phyloP scores from a whole-genome alignment of 1,140 invertebrate genomes.

The Drosophila biarmipes region DNA sequence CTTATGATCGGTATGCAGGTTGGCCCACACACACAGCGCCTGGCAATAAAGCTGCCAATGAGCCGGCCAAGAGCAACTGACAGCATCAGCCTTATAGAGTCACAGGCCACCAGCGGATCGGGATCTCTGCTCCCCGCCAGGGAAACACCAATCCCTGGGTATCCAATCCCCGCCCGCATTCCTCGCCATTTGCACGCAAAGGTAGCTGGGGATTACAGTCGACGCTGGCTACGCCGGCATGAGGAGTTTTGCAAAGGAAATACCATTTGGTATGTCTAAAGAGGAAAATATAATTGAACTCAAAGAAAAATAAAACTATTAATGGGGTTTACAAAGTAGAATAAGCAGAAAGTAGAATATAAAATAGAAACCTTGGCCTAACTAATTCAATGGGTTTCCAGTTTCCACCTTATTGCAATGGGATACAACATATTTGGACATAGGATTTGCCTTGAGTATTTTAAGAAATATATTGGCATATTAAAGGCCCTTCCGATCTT shows the following conservation, averaged over 20 bases:
- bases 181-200: conserved; percentile 73
- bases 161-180: conserved; percentile 47
- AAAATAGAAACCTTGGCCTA: too few relatives aligned
- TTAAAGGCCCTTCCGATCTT: too few relatives aligned
- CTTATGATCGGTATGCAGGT: conserved; percentile 74
- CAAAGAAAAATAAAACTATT: too few relatives aligned
- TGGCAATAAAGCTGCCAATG: conserved; percentile 78
- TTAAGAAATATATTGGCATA: too few relatives aligned
- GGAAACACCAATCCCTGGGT: conserved; percentile 2
- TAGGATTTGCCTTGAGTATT: too few relatives aligned
- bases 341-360: too few relatives aligned
- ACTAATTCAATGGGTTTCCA: too few relatives aligned
- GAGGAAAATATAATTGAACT: too few relatives aligned
- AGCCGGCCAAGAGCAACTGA: conserved; percentile 71
- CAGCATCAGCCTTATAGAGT: conserved; percentile 74
- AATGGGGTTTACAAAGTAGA: too few relatives aligned
- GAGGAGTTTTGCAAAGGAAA: neutral
- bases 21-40: conserved; percentile 44
- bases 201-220: conserved; percentile 29
- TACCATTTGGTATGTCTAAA: neutral
- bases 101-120: conserved; percentile 63
- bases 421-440: too few relatives aligned
- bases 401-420: too few relatives aligned
- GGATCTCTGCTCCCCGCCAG: conserved; percentile 25
- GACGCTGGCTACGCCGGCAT: neutral